Conservation (phyloP, 2,888 invertebrate genomes). For the Xanthorhoe spadicearia region DNA sequence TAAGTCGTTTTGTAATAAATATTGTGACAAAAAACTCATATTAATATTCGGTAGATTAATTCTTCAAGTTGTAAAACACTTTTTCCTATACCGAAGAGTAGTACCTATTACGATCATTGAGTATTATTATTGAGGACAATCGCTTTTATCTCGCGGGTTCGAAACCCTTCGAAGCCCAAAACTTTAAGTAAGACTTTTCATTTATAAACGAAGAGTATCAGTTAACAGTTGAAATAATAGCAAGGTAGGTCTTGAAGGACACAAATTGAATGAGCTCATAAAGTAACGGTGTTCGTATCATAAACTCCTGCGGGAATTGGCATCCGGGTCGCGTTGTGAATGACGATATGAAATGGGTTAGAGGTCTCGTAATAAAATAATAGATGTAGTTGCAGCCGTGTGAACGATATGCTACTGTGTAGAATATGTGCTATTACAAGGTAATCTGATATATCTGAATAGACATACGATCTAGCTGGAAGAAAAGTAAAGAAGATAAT, state of each 20-base stretch:
- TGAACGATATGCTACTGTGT: constrained; percentile 37
- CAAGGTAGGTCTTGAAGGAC: neutral
- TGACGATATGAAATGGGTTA: constrained; percentile 42
- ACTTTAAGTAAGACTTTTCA: too few relatives aligned
- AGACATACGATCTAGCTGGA: neutral
- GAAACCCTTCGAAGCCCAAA: too few relatives aligned
- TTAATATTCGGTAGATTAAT: constrained; percentile 25
- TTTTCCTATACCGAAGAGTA: too few relatives aligned
- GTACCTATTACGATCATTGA: too few relatives aligned
- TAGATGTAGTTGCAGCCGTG: constrained; percentile 52
- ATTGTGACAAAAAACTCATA: constrained; percentile 36
- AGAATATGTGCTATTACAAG: constrained; percentile 1
- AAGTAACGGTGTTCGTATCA: constrained; percentile 27
- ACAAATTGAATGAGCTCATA: constrained; percentile 21
- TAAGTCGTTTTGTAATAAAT: constrained; percentile 46
- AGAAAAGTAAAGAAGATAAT: too few relatives aligned
- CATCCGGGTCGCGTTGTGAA: constrained; percentile 34
- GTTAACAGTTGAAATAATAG: neutral
- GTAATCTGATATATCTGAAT: neutral
- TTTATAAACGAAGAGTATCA: too few relatives aligned
- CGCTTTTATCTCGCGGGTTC: too few relatives aligned
- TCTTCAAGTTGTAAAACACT: constrained; percentile 8
- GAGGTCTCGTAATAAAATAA: constrained; percentile 25
- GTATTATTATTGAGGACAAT: too few relatives aligned
- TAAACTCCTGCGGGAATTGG: constrained; percentile 38